Evolutionary conservation across 2,888 invertebrate genomes (phyloP), one percentile per base, ranked within the genome.

Genomic region (Metacarcinus magister): DNA sequence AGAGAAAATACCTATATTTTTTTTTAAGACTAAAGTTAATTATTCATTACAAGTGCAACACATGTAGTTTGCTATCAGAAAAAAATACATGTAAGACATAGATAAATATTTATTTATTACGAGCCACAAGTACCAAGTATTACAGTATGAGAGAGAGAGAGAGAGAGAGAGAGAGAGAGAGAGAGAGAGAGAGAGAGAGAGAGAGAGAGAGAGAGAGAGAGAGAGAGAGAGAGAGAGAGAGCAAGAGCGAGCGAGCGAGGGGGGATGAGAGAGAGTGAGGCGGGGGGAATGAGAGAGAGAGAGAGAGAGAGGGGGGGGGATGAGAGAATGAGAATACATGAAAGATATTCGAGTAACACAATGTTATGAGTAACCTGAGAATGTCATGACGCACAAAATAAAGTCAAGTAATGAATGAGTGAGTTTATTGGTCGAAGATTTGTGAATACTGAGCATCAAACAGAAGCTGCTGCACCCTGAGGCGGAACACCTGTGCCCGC

Each of bases 161-260:
- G 75, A 75, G 75, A 75, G 75, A 75, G 75, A 75, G 75, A 75
- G 75, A 75, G 75, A 75, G 75, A 75, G 75, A 75, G 75, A 75
- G 75, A 75, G 75, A 75, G 82, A 87, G 82, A 87, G 82, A 87
- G 82, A 87, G 82, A 87, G 82, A 87, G 82, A 87, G 82, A 87
- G 82, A 87, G 82, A 87, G 82, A 87, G 82, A 87, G 87, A 87
- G 87, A 39, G 87, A 87, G 87, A 87, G 87, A 87, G 87, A 87
- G 87, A 87, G 87, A 87, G 87, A 87, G 87, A 87, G 87, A 87
- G 87, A 87, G 32, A 39, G 32, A 39, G 87, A 39, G 32, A 39
- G 87, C 32, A 39, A 87, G 87, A 87, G 87, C 32, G 87, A 87
- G 87, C 32, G 87, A 87, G 87, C 32, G 87, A 87, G 87, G 39